Percentiles rank a stretch among this genome's conserved stretches.
Evolutionary conservation across 2,113 vertebrate species (phyloP).

Genomic region (Leptobrachium leishanense): DNA sequence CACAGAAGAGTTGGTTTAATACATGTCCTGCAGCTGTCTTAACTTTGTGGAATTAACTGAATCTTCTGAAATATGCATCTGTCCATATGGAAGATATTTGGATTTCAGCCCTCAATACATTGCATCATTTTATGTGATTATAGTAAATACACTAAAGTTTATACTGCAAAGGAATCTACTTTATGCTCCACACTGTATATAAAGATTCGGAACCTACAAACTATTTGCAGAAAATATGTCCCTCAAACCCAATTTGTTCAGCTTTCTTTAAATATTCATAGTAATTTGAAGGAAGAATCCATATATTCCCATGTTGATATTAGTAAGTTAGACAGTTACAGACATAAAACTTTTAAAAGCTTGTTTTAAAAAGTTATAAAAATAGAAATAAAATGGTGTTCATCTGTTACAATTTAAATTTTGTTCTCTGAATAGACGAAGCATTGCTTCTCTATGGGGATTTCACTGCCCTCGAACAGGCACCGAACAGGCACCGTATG

Average conservation of each 20-base stretch:
- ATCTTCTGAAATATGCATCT: slow-evolving; percentile 1
- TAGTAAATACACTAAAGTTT: slow-evolving; percentile 14
- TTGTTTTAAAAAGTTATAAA: too few species aligned
- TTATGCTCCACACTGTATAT: not conserved
- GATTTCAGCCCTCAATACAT: slow-evolving; percentile 8
- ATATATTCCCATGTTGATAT: too few species aligned
- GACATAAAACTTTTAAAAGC: not conserved
- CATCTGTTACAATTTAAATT: too few species aligned
- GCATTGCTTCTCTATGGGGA: too few species aligned
- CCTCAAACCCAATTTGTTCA: not conserved
- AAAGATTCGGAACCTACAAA: slow-evolving; percentile 5
- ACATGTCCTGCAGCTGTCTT: slow-evolving; percentile 7
- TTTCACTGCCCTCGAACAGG: too few species aligned
- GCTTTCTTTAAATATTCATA: too few species aligned
- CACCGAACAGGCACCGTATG: too few species aligned
- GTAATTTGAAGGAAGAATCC: too few species aligned
- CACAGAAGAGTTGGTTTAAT: not conserved
- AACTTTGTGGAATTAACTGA: slow-evolving; percentile 10
- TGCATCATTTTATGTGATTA: slow-evolving; percentile 23
- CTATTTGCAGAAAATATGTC: not conserved
- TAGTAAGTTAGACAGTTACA: not conserved
- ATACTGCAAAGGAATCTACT: not conserved
- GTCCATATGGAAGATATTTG: slow-evolving; percentile 34
- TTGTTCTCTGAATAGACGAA: too few species aligned
- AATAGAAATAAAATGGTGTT: too few species aligned